Evolutionary conservation across 23 tunicate species (phyloP), one percentile per base, ranked within the genome.

Genomic region (Ciona savignyi): DNA sequence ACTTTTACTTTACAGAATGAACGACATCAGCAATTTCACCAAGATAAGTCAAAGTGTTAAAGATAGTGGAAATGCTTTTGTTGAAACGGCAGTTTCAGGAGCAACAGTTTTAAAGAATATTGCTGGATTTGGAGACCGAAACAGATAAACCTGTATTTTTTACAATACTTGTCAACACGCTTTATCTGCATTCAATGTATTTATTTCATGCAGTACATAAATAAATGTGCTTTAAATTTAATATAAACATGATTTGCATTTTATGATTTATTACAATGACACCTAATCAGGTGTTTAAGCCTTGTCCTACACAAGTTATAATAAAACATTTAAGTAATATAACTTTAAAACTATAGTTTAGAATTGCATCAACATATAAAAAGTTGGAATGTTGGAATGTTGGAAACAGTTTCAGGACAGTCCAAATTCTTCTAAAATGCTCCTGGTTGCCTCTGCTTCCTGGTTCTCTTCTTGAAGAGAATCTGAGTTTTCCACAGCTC

Each of bases 381-480:
- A 42, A 42, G 9, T 42, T 42, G 56, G 56, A 6, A n/a, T 6
- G 15, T 42, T 42, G 9, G 56, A 42, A 15, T 15, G 15, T n/a
- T n/a, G n/a, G n/a, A n/a, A n/a, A n/a, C n/a, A n/a, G n/a, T 15
- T 29, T 84, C 82, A 95, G 35, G 99, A 74, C 23, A 95, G 77
- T 19, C 99, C 99, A 65, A 95, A 95, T 27, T 95, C 99, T 77
- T 95, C 99, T 42, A 95, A 68, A 33, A 95, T 95, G 60, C 96
- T 89, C 34, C 96, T 71, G 2, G 99, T 95, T 9, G 95, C 99
- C 76, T 95, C 99, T 25, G 95, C 96, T 62, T 95, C 99, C 60
- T 95, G 99, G 65, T 95, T 86, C 72, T 95, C 99, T 68, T 95
- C 99, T 62, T 95, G 99, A 51, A 95, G 70, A 56, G 95, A 87